Conservation (phyloP, 2,113 vertebrate genomes). For the Calyptomena viridis region DNA sequence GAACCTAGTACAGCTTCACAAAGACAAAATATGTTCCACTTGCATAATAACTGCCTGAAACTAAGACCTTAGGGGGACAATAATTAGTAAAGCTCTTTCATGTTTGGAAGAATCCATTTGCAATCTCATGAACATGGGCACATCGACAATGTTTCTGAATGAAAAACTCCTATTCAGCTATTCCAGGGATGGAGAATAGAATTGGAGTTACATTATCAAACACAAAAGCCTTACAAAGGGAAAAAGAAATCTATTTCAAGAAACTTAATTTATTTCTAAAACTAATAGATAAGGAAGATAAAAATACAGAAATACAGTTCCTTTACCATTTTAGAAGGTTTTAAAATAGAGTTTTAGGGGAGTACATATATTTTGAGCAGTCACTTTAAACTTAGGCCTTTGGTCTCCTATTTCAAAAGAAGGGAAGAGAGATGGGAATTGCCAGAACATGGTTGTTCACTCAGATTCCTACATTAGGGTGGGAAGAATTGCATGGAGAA, state of each 20-base stretch:
- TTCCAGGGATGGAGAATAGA: not conserved
- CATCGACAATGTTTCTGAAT: not conserved
- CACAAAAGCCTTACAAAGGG: not conserved
- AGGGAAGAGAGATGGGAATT: not conserved
- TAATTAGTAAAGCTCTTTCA: not conserved
- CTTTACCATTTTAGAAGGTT: not conserved
- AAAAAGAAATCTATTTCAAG: not conserved
- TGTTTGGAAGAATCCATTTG: not conserved
- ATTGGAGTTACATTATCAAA: not conserved
- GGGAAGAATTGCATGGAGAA: not conserved
- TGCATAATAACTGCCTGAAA: not conserved
- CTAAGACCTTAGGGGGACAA: not conserved
- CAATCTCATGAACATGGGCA: not conserved
- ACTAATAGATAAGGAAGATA: not conserved
- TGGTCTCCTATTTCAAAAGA: not conserved
- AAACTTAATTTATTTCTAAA: not conserved
- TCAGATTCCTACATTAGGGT: not conserved
- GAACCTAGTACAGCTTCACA: not conserved
- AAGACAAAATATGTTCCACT: not conserved
- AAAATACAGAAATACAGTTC: not conserved
- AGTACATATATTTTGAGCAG: not conserved
- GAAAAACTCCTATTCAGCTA: not conserved
- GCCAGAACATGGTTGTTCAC: not conserved
- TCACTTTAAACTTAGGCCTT: not conserved
- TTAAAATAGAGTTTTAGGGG: not conserved